Base-by-base conservation (phyloP, 2,797 vertebrate species). In the Thaleichthys pacificus region DNA sequence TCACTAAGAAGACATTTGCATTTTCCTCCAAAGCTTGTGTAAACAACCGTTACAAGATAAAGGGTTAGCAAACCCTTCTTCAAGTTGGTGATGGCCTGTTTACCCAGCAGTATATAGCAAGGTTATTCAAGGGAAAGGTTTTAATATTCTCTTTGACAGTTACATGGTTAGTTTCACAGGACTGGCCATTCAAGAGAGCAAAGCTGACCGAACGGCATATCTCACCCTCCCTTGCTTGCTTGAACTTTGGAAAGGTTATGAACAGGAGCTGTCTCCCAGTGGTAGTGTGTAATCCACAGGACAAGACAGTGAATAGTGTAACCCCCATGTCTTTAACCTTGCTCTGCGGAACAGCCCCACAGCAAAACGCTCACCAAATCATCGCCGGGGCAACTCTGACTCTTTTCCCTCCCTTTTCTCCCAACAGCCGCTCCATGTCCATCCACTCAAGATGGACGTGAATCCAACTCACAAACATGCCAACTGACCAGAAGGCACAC, bases 401-500 rank as follows among this genome's bases (percentile, higher is more conserved):
- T 8, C 14, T 35, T 63, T 62, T 35, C 28, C 35, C 19, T 32
- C 30, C 30, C 30, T n/a, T 63, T 63, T 28, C 28, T 15, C 28
- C 28, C 15, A 17, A 15, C 28, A 30, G 28, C 28, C 28, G 28
- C 62, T n/a, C 61, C 62, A 26, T n/a, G 14, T 22, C 62, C 62
- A 30, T n/a, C 12, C 30, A 7, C 62, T 38, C 28, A 9, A 35
- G 32, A 21, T 64, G 62, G 64, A 66, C 9, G 35, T 66, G 42
- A n/a, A 63, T 47, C 26, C 60, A 71, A 57, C 49, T 21, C 6
- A 35, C 32, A 35, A 35, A 68, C 68, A 60, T 56, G 58, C 68
- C 57, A 21, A 61, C 60, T 22, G 2, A 61, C 24, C 7, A 22
- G 24, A 21, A 61, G n/a, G 19, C 12, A 28, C 60, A 61, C 11